Base-by-base conservation (phyloP, 2,113 vertebrate genomes). In the Rhabdornis inornatus region DNA sequence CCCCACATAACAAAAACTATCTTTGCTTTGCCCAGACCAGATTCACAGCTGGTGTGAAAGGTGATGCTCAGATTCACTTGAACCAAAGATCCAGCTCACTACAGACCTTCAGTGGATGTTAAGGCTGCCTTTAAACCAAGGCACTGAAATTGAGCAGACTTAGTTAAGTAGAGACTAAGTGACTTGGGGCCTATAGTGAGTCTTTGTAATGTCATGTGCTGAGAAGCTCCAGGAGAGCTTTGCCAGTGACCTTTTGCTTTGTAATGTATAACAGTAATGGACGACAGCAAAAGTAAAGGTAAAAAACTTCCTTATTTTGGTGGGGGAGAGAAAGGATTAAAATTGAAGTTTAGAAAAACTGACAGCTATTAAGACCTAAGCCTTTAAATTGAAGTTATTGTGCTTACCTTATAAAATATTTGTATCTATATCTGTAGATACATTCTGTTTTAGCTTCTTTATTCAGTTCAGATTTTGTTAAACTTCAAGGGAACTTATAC, bases 151-250 rank as follows among this genome's bases (percentile, higher is more conserved):
- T 40, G 89, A 60, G n/a, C 69, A 83, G 57, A 66, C 27, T 96
- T 95, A 80, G 55, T 86, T 92, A 92, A 89, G 91, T 15, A 94
- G 89, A 92, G 74, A 78, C 77, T 93, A 87, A 91, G 60, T 91
- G 91, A 61, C 28, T n/a, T 61, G 24, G 55, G 47, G 6, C 16
- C 69, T 92, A 68, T n/a, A 60, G 69, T 90, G 95, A 94, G 92
- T 97, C 94, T 96, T 33, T 91, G 39, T 97, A 98, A 97, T 96
- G 70, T 96, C 89, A 94, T 97, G 89, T 72, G 77, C 52, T 90
- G 83, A 92, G 89, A 81, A 74, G 47, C 10, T 68, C 89, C 57
- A 59, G 56, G 74, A 90, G 83, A 89, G 49, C 63, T 82, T 87
- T 75, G 69, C 68, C 42, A 72, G 44, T 85, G 89, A 89, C 84